Evolutionary conservation across 37 sponge, comb jelly and placozoan species (phyloP).

Genomic region (Spongilla lacustris): DNA sequence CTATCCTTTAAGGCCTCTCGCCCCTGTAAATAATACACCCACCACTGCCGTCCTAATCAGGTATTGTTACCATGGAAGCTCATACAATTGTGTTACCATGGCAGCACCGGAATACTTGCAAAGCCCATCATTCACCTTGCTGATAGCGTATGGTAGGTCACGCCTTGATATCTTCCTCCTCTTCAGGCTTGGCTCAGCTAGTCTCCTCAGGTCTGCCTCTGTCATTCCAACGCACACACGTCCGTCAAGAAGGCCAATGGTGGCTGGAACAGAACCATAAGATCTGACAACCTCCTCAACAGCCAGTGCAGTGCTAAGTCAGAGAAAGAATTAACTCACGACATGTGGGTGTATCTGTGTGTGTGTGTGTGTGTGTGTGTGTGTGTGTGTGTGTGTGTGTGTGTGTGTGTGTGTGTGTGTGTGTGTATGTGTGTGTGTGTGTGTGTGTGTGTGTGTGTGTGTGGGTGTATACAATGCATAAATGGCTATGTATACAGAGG

Average conservation of each 20-base stretch:
- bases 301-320: slow-evolving; percentile 51
- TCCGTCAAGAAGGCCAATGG: slow-evolving; percentile 89
- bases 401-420: background rate
- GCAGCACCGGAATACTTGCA: too few relatives aligned
- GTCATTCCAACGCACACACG: slow-evolving; percentile 70
- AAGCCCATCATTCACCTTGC: slow-evolving; percentile 50
- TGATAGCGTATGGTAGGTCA: slow-evolving; percentile 61
- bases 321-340: background rate
- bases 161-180: slow-evolving; percentile 59
- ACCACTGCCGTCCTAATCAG: too few relatives aligned
- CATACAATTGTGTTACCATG: background rate
- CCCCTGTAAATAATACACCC: too few relatives aligned
- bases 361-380: background rate
- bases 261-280: slow-evolving; percentile 84
- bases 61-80: too few relatives aligned
- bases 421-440: too few relatives aligned
- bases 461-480: background rate
- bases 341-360: background rate
- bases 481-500: too few relatives aligned
- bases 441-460: background rate
- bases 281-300: slow-evolving; percentile 70
- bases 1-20: too few relatives aligned
- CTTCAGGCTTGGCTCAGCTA: slow-evolving; percentile 32
- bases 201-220: slow-evolving; percentile 13
- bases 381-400: background rate